Percentiles rank a stretch among this genome's conserved stretches.
Conservation (phyloP, 2,113 vertebrate genomes). For the Myrmecophaga tridactyla region DNA sequence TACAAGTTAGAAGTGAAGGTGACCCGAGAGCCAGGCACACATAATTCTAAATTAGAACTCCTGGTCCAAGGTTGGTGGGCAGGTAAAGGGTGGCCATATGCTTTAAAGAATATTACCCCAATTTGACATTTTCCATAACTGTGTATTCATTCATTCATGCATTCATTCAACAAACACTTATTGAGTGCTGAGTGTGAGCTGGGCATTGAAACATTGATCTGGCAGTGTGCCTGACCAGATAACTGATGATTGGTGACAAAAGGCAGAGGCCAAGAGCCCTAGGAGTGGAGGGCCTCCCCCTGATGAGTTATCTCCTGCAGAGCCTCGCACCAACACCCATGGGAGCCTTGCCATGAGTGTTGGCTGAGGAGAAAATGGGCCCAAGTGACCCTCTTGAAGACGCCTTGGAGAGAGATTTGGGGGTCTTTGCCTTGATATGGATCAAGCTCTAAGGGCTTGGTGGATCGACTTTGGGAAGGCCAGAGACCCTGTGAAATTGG, state of each 20-base stretch:
- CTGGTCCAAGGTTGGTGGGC: rapidly evolving
- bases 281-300: rapidly evolving
- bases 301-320: too few relatives aligned
- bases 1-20: rapidly evolving
- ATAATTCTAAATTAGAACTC: rapidly evolving
- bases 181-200: too few relatives aligned
- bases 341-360: background rate
- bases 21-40: rapidly evolving
- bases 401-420: background rate
- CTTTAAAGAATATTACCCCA: rapidly evolving
- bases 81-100: rapidly evolving
- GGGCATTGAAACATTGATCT: too few relatives aligned
- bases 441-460: background rate
- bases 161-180: background rate
- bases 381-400: background rate
- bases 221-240: rapidly evolving
- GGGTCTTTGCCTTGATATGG: background rate
- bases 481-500: background rate
- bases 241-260: rapidly evolving
- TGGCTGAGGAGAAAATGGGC: background rate
- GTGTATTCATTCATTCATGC: background rate
- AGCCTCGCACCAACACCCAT: too few relatives aligned
- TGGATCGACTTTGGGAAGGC: background rate
- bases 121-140: background rate
- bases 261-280: background rate